Evolutionary conservation across 2,113 vertebrate genomes (phyloP), one percentile per base, ranked within the genome.

Genomic region (Halichoerus grypus): DNA sequence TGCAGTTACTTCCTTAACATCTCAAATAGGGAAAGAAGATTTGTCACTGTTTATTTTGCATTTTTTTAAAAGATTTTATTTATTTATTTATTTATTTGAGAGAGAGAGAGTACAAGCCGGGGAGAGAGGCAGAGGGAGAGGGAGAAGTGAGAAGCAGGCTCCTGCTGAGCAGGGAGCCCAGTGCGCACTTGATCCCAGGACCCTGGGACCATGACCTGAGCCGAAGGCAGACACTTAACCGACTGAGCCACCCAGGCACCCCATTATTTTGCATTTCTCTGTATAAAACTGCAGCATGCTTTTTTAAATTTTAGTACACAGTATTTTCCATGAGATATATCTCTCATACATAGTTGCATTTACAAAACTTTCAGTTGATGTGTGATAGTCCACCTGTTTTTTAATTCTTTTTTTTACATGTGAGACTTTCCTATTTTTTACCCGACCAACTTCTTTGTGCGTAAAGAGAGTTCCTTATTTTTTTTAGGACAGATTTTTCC

Each of bases 1-100:
- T 88, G 8, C 18, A 16, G n/a, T 72, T 91, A 55, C 46, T 87
- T 98, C 59, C 57, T 19, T 77, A 82, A 61, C 65, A 95, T 86
- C 61, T 88, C 39, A 53, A 28, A 31, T 74, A 79, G 69, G 65
- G 51, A 94, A 74, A 83, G 93, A 93, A 91, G 69, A 53, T 61
- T 59, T 51, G 13, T 36, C 39, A 36, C 57, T 82, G 49, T 72
- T 87, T 74, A 82, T 77, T 91, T 88, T 92, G 65, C 36, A 28
- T 96, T 82, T 80, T 53, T 53, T 3, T 33, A 7, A 33, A 33
- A 67, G 63, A 67, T 33, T 33, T 67, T 33, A 67, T 67, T 67
- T 67, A 67, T 33, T 16, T 7, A 18, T 53, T 53, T 53, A 5
- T 42, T 42, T 42, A 42, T 42, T 42, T 42, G 39, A 33, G 31